These are phyloP conservation scores for Clamator glandarius DNA, from an alignment of 2,797 vertebrate genomes.

Conservation along the genomic window DNA sequence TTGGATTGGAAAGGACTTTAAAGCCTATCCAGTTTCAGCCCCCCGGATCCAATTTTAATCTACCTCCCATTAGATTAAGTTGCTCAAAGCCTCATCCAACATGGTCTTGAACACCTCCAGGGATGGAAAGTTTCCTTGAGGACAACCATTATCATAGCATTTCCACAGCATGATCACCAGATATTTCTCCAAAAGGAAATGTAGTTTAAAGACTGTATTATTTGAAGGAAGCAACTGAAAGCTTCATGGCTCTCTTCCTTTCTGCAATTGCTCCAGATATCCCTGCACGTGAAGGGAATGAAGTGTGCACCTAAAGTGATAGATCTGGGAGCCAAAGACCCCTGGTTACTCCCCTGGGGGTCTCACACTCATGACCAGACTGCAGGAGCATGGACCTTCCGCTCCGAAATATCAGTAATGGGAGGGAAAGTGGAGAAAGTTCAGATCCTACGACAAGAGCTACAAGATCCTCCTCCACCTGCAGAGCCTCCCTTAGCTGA, in stretches of 20 bases:
- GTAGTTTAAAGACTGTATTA: fast-evolving
- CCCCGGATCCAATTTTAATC: too few relatives aligned
- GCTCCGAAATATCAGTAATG: neutral
- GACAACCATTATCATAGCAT: too few relatives aligned
- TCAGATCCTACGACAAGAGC: neutral
- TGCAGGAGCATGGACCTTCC: neutral
- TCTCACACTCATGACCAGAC: fast-evolving
- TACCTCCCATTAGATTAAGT: too few relatives aligned
- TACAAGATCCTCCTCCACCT: fast-evolving
- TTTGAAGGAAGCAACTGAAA: neutral
- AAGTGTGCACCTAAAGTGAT: fast-evolving
- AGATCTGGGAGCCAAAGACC: neutral
- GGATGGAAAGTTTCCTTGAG: neutral
- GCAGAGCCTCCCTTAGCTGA: neutral
- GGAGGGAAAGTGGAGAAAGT: neutral
- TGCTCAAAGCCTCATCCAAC: too few relatives aligned
- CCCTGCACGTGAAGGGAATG: neutral
- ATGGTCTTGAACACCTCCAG: too few relatives aligned
- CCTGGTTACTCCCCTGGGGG: neutral
- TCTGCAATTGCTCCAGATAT: neutral
- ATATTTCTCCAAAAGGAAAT: neutral
- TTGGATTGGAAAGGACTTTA: too few relatives aligned
- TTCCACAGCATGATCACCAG: fast-evolving
- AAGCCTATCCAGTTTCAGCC: too few relatives aligned
- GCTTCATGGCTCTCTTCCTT: neutral